Percentiles rank a stretch among this genome's conserved stretches.
These are phyloP conservation scores for Psephotus haematonotus DNA, from an alignment of 2,113 vertebrate species.

Conservation along the genomic window DNA sequence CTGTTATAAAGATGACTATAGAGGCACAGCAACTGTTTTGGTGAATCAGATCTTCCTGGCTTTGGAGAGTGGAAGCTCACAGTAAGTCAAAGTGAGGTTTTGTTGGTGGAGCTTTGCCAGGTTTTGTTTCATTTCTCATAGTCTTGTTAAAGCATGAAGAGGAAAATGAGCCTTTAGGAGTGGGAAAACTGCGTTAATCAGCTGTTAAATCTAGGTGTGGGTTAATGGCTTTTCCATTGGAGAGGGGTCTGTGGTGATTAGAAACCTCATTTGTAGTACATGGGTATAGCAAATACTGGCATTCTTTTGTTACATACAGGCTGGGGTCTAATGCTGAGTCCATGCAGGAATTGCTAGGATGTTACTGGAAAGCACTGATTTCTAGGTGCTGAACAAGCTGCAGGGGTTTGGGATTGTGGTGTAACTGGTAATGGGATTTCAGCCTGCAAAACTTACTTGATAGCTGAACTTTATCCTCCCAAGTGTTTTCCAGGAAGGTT, in stretches of 20 bases:
- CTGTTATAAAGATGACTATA: background rate
- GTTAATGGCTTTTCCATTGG: background rate
- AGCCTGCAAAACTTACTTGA: background rate
- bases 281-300: background rate
- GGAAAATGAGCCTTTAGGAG: background rate
- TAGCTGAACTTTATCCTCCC: background rate
- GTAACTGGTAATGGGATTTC: background rate
- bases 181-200: background rate
- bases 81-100: background rate
- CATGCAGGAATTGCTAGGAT: background rate
- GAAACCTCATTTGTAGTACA: background rate
- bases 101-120: background rate
- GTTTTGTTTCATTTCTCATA: background rate
- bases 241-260: background rate
- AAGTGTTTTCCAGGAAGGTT: background rate
- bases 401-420: background rate
- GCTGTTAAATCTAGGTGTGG: background rate
- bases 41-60: background rate
- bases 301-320: accelerated
- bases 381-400: background rate
- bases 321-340: background rate
- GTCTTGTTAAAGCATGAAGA: background rate
- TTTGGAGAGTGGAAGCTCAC: background rate
- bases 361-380: background rate
- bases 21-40: background rate